phyloP scores from a whole-genome alignment of 2,888 invertebrate genomes.

The Tetragonula carbonaria region DNA sequence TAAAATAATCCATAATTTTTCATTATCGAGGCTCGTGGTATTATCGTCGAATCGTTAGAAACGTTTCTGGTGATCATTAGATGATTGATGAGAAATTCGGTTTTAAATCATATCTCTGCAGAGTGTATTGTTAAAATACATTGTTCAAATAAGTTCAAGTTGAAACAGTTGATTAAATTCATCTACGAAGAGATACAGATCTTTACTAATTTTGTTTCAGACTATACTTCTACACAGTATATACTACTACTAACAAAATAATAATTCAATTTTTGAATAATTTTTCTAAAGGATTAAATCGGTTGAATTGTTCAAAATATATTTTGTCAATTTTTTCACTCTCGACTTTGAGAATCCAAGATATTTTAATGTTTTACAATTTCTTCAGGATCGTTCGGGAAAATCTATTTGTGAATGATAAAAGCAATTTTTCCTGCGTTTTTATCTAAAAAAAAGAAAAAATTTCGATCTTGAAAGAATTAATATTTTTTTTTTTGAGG shows the following conservation, averaged over 20 bases:
- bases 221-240: background rate
- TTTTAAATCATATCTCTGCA: background rate
- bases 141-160: background rate
- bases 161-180: background rate
- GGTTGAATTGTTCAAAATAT: too few relatives aligned
- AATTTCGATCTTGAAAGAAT: too few relatives aligned
- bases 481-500: background rate
- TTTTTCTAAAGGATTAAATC: too few relatives aligned
- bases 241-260: background rate
- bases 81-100: background rate
- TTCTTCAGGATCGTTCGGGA: too few relatives aligned
- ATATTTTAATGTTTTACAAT: too few relatives aligned
- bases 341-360: too few relatives aligned
- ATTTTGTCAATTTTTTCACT: too few relatives aligned
- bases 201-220: background rate
- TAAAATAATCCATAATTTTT: constrained; percentile 12
- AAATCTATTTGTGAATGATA: too few relatives aligned
- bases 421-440: too few relatives aligned
- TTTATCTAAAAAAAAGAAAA: too few relatives aligned
- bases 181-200: background rate
- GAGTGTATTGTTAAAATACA: background rate
- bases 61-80: background rate
- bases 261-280: background rate
- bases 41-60: background rate
- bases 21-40: background rate